These are phyloP conservation scores for Polietes domitor DNA, from an alignment of 2,888 invertebrate genomes.

Conservation along the genomic window DNA sequence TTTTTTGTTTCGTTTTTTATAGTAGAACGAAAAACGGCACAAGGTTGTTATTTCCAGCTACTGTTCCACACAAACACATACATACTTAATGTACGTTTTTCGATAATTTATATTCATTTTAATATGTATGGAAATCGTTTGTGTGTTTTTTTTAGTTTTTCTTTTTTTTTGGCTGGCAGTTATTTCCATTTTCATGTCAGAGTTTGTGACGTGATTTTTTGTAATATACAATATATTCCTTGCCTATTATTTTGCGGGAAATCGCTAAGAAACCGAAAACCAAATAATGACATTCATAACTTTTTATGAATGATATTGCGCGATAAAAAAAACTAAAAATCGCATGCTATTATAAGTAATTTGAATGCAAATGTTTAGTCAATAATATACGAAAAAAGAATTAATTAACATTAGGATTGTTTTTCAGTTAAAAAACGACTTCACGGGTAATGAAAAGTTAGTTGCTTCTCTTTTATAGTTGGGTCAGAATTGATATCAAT, in stretches of 20 bases:
- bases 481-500: no score
- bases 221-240: conserved; percentile 32
- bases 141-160: background rate
- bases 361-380: conserved; percentile 34
- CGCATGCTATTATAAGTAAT: conserved; percentile 26
- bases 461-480: no score
- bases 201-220: conserved; percentile 59
- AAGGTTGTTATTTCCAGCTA: conserved; percentile 52
- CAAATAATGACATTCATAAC: conserved; percentile 25
- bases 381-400: background rate
- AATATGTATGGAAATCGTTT: conserved; percentile 4
- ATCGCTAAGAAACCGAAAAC: conserved; percentile 18
- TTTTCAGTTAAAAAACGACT: no score
- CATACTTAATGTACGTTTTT: background rate
- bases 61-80: conserved; percentile 38
- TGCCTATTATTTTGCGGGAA: conserved; percentile 18
- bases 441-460: no score
- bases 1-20: conserved; percentile 1
- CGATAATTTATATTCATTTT: conserved; percentile 49
- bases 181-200: conserved; percentile 47
- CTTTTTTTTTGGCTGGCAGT: background rate
- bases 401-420: no score
- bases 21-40: conserved; percentile 25
- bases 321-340: background rate
- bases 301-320: conserved; percentile 4